These are phyloP conservation scores for Xylophagus ater DNA, from an alignment of 2,888 invertebrate genomes.

Conservation along the genomic window DNA sequence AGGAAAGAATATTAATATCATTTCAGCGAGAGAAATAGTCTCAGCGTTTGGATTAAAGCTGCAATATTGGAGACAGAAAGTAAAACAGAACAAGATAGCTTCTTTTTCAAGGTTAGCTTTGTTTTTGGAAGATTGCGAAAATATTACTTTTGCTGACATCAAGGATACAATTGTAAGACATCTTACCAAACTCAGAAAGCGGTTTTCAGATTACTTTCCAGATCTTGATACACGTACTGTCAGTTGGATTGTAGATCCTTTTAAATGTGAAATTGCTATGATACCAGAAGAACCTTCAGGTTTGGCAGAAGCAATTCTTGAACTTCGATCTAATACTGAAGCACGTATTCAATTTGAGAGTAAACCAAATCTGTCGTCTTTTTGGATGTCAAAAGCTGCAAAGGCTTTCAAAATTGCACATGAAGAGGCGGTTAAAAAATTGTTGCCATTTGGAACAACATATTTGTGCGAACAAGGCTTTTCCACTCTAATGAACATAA, in stretches of 20 bases:
- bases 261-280: conserved; percentile 8
- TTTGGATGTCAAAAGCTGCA: conserved; percentile 22
- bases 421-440: conserved; percentile 16
- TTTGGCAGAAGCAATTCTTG: conserved; percentile 8
- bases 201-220: too few species aligned
- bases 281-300: conserved; percentile 9
- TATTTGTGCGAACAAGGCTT: conserved; percentile 15
- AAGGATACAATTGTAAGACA: too few species aligned
- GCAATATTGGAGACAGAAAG: too few species aligned
- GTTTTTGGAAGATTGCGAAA: too few species aligned
- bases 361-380: conserved; percentile 12
- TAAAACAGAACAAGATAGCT: too few species aligned
- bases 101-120: too few species aligned
- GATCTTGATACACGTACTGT: background rate
- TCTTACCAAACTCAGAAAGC: too few species aligned
- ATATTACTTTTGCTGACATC: too few species aligned
- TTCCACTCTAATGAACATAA: conserved; percentile 19
- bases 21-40: too few species aligned
- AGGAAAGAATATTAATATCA: too few species aligned
- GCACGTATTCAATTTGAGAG: too few species aligned
- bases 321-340: conserved; percentile 8
- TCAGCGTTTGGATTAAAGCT: too few species aligned
- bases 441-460: conserved; percentile 15
- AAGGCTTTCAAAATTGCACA: conserved; percentile 23
- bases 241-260: conserved; percentile 8